Evolutionary conservation across 2,888 invertebrate species (phyloP).

Genomic region (Cenopis cana): DNA sequence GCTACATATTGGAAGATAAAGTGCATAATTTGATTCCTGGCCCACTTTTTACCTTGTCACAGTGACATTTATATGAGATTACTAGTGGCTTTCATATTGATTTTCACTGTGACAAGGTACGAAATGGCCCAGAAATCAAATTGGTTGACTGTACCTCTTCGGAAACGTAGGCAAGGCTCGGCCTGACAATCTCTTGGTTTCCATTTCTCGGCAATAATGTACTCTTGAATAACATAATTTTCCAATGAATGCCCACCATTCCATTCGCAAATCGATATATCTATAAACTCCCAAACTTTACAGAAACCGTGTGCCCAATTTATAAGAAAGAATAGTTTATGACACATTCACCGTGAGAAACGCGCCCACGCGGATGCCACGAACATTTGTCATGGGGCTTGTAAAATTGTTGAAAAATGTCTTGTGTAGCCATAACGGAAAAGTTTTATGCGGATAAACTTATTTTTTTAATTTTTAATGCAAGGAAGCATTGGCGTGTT

Average conservation of each 20-base stretch:
- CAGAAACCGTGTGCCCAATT: constrained; percentile 29
- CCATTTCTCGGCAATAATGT: no score
- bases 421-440: constrained; percentile 11
- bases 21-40: no score
- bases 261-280: constrained; percentile 12
- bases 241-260: neutral
- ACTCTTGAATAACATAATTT: no score
- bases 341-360: constrained; percentile 37
- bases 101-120: no score
- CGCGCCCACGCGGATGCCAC: constrained; percentile 51
- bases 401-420: constrained; percentile 36
- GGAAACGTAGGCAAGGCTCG: no score
- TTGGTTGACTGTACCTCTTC: no score
- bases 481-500: neutral
- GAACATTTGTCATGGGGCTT: constrained; percentile 56
- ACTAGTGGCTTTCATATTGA: no score
- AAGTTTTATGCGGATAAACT: constrained; percentile 11
- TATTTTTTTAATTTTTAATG: constrained; percentile 8
- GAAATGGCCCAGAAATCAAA: no score
- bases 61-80: no score
- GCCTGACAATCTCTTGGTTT: no score
- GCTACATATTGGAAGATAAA: no score
- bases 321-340: constrained; percentile 34
- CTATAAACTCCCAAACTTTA: constrained; percentile 24
- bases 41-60: no score